Evolutionary conservation across 2,888 invertebrate genomes (phyloP).

Genomic region (Actias luna): DNA sequence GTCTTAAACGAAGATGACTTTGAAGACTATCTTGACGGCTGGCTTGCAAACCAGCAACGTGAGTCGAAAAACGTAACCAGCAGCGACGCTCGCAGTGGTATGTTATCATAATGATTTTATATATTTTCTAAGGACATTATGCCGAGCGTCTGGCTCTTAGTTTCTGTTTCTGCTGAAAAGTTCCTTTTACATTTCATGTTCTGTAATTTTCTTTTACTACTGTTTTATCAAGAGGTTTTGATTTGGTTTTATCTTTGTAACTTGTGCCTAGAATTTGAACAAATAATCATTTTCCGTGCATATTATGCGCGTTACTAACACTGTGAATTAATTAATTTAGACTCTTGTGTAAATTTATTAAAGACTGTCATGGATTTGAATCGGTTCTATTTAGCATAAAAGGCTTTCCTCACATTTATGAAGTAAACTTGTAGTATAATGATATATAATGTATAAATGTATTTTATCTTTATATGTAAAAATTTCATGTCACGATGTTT

Average conservation of each 20-base stretch:
- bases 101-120: conserved; percentile 16
- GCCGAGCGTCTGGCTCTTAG: background rate
- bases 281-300: background rate
- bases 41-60: conserved; percentile 58
- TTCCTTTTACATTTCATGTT: background rate
- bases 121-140: background rate
- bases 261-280: background rate
- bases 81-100: conserved; percentile 48
- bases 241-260: too few relatives aligned
- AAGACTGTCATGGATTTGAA: too few relatives aligned
- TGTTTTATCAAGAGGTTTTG: too few relatives aligned
- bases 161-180: background rate
- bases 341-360: background rate
- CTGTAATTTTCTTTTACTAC: too few relatives aligned
- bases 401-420: background rate
- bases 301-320: background rate
- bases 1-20: conserved; percentile 69
- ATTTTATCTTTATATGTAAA: too few relatives aligned
- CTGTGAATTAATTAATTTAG: background rate
- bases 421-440: too few relatives aligned
- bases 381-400: background rate
- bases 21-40: conserved; percentile 70
- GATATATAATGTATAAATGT: too few relatives aligned
- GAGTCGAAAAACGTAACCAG: conserved; percentile 45
- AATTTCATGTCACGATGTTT: too few relatives aligned